Evolutionary conservation across 2,888 invertebrate species (phyloP), one percentile per base, ranked within the genome.

Genomic region (Drosophila flavopinicola): DNA sequence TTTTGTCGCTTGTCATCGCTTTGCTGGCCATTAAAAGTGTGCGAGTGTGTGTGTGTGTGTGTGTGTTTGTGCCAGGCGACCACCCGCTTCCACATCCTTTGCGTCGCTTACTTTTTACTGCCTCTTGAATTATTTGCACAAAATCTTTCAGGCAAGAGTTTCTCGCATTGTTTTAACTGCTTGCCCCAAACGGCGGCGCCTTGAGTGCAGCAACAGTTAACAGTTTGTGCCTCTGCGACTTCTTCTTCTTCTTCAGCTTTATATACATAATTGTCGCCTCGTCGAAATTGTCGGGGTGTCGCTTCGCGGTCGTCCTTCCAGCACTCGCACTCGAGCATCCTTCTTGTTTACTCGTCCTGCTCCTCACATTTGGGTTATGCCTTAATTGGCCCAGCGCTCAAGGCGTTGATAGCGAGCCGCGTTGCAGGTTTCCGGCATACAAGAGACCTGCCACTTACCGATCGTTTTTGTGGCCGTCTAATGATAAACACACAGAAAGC

Each of bases 331-430:
- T 61, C 39, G 32, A 68, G 65, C 42, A 13, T 23, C 9, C 29
- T 52, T 41, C 52, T 6, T 38, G 47, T 73, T 75, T 82, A 66
- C 66, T 51, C 65, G 66, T 60, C 67, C 70, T 51, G 41, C 41
- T 83, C 42, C 61, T 72, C 86, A 87, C 88, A 89, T 90, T 90
- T 88, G 88, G 90, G 89, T 90, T 89, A 90, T 83, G 74, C 89
- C 90, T 90, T 90, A 90, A 90, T 90, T 90, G 90, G 87, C 86
- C 85, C 58, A n/a, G 57, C 68, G 20, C 79, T 82, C 45, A 33
- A 64, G 64, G 64, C 64, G 51, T 33, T 72, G 17, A 51, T 53
- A 67, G 58, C 41, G 37, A 61, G 66, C 35, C 39, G n/a, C 17
- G 39, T 45, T 23, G 9, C 29, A 13, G 33, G 24, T 7, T 29